Percentiles rank a stretch among this genome's conserved stretches.
phyloP scores from a whole-genome alignment of 2,888 invertebrate genomes.

The Lycophotia porphyrea region DNA sequence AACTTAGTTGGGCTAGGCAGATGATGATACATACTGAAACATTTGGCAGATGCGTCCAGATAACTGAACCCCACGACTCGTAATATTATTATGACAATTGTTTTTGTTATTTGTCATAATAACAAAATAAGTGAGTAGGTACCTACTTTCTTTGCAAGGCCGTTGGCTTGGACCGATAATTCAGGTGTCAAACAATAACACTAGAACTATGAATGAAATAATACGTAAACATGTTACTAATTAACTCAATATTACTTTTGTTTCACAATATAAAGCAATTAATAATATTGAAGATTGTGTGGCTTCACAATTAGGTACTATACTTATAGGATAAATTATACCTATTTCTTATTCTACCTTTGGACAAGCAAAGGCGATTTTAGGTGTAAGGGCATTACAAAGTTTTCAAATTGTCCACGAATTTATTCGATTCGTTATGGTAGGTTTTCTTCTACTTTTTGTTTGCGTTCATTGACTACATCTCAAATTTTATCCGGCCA shows the following conservation, averaged over 20 bases:
- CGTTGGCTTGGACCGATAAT: constrained; percentile 16
- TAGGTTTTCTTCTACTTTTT: neutral
- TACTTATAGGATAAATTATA: neutral
- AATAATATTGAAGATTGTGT: constrained; percentile 2
- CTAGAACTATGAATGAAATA: constrained; percentile 18
- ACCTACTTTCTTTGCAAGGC: neutral
- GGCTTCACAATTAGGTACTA: neutral
- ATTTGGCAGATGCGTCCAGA: too few species aligned
- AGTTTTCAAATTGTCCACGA: neutral
- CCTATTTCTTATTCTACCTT: neutral
- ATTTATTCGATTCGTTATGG: too few species aligned
- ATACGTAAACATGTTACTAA: constrained; percentile 23
- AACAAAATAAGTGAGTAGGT: neutral
- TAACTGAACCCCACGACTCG: neutral
- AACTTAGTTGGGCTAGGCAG: too few species aligned
- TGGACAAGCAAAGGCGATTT: neutral
- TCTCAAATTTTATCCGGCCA: neutral
- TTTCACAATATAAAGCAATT: constrained; percentile 43
- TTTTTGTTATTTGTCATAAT: neutral
- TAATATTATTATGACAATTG: neutral
- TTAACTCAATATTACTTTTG: neutral
- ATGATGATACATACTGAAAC: too few species aligned
- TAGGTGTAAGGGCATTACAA: neutral
- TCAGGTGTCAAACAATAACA: constrained; percentile 33
- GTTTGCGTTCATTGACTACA: neutral